A percentile compares a stretch with the other conserved stretches of the same genome.
Evolutionary conservation across 2,113 vertebrate species (phyloP).

Genomic region (Pholis gunnellus): DNA sequence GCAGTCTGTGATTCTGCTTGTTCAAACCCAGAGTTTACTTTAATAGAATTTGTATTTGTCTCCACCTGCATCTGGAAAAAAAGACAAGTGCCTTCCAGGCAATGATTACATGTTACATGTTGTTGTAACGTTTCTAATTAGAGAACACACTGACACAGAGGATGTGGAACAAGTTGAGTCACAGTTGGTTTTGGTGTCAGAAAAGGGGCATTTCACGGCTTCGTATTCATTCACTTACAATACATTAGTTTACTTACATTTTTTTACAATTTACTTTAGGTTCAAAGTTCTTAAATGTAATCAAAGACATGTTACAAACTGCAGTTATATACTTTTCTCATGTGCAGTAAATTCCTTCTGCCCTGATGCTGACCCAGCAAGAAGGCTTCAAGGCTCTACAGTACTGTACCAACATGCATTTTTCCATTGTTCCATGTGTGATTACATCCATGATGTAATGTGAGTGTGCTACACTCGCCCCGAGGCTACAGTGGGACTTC

Average conservation of each 20-base stretch:
- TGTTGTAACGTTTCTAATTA: slow-evolving; percentile 70
- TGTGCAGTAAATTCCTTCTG: slow-evolving; percentile 25
- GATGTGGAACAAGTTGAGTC: slow-evolving; percentile 74
- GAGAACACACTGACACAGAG: slow-evolving; percentile 56
- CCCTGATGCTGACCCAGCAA: slow-evolving; percentile 60
- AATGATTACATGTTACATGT: slow-evolving; percentile 74
- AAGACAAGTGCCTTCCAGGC: slow-evolving; percentile 40
- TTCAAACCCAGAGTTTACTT: slow-evolving; percentile 38
- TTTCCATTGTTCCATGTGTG: slow-evolving; percentile 72
- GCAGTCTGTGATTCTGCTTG: slow-evolving; percentile 31
- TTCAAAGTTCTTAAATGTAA: background rate
- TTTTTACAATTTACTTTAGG: background rate
- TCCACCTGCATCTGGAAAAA: slow-evolving; percentile 57
- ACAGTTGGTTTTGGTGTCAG: slow-evolving; percentile 50
- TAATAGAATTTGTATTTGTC: slow-evolving; percentile 57
- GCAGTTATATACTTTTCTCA: background rate
- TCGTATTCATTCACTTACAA: background rate
- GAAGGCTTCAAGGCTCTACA: slow-evolving; percentile 32
- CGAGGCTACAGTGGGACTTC: slow-evolving; percentile 52
- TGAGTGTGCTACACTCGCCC: slow-evolving; percentile 49
- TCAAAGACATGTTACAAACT: background rate
- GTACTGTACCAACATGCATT: slow-evolving; percentile 66
- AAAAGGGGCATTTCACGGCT: background rate
- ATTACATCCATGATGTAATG: slow-evolving; percentile 77
- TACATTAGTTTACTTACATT: background rate